These are phyloP conservation scores for Anodontia alba DNA, from an alignment of 2,888 invertebrate genomes.

Conservation along the genomic window DNA sequence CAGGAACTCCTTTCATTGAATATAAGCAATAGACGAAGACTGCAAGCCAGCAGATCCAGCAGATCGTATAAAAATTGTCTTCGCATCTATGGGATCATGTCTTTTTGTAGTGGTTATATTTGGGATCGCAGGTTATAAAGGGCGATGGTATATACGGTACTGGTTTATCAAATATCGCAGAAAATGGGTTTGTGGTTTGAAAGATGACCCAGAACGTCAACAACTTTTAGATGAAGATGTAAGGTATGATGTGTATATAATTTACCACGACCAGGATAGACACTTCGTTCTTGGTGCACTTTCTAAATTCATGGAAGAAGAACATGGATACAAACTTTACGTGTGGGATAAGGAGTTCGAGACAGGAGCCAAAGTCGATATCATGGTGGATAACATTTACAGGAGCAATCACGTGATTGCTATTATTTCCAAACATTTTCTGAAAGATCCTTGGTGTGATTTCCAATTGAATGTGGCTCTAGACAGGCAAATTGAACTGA, in stretches of 20 bases:
- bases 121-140: constrained; percentile 2
- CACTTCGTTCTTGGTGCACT: constrained; percentile 15
- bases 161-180: constrained; percentile 15
- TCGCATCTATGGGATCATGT: neutral
- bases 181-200: too few species aligned
- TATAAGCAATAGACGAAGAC: constrained; percentile 28
- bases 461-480: constrained; percentile 54
- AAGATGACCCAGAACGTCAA: constrained; percentile 12
- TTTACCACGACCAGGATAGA: constrained; percentile 21
- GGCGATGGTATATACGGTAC: constrained; percentile 40
- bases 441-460: constrained; percentile 53
- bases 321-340: constrained; percentile 22
- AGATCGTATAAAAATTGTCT: neutral
- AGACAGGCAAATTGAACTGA: constrained; percentile 31
- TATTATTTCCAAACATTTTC: constrained; percentile 51
- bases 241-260: constrained; percentile 21
- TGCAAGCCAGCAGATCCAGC: constrained; percentile 3
- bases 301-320: constrained; percentile 20
- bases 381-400: constrained; percentile 48
- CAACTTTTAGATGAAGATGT: constrained; percentile 14
- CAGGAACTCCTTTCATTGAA: neutral
- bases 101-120: neutral
- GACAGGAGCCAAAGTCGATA: constrained; percentile 26
- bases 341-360: constrained; percentile 27
- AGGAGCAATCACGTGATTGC: constrained; percentile 44